Evolutionary conservation across 2,797 vertebrate species (phyloP).

Genomic region (Staurois parvus): DNA sequence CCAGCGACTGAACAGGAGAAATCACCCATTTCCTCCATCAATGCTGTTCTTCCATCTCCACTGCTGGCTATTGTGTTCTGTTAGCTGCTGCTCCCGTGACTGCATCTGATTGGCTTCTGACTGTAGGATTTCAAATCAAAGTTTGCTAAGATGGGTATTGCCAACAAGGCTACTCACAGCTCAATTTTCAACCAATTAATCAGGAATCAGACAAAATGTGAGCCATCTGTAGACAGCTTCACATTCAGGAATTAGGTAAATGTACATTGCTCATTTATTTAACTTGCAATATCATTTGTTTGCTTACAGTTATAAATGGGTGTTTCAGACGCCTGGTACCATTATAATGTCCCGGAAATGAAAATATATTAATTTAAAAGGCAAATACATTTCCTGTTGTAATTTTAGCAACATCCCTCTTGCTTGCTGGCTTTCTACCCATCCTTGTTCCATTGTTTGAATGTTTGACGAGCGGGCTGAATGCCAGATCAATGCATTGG

Average conservation of each 20-base stretch:
- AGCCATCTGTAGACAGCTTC: too few relatives aligned
- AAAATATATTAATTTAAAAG: slow-evolving; percentile 46
- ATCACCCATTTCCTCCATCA: too few relatives aligned
- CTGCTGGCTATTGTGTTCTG: too few relatives aligned
- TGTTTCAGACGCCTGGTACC: slow-evolving; percentile 21
- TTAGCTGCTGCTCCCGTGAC: too few relatives aligned
- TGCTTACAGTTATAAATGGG: slow-evolving; percentile 38
- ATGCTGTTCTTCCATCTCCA: too few relatives aligned
- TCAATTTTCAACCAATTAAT: too few relatives aligned
- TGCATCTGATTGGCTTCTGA: too few relatives aligned
- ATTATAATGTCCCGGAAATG: slow-evolving; percentile 28
- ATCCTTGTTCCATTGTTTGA: slow-evolving; percentile 40
- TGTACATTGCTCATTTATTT: slow-evolving; percentile 8
- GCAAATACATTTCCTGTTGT: slow-evolving; percentile 48
- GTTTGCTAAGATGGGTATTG: too few relatives aligned
- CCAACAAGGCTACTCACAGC: too few relatives aligned
- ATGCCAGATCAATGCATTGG: slow-evolving; percentile 26
- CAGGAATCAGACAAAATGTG: too few relatives aligned
- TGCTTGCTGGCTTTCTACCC: slow-evolving; percentile 1
- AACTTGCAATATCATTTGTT: slow-evolving; percentile 26
- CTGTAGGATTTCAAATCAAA: too few relatives aligned
- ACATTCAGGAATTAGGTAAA: neutral
- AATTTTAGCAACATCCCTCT: slow-evolving; percentile 43
- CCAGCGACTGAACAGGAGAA: too few relatives aligned
- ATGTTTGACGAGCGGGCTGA: slow-evolving; percentile 21